Evolutionary conservation across 2,113 vertebrate species (phyloP), one percentile per base, ranked within the genome.

Genomic region (Hemibagrus wyckioides): DNA sequence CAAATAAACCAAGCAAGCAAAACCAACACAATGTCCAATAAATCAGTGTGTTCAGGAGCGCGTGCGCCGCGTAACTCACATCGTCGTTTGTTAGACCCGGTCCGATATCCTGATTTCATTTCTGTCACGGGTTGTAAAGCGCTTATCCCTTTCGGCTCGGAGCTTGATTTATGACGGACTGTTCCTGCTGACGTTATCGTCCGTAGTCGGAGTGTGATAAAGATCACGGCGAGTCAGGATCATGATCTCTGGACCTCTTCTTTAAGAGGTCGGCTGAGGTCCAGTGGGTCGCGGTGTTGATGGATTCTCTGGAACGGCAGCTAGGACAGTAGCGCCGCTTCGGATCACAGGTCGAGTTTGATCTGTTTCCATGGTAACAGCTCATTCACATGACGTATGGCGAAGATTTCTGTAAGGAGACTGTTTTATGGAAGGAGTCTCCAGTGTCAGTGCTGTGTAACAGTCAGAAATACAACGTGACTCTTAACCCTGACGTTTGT

Each of bases 131-230:
- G 71, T 19, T 85, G 88, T 91, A 90, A 93, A 89, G 88, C 15
- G 52, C 83, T 82, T 76, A 89, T 89, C 63, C 79, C 30, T 67
- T 10, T 71, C 48, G 80, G 76, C 88, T 83, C 89, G 63, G 8
- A 8, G 6, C 89, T 19, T 91, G 90, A 93, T 93, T 91, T 92
- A 93, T 92, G 76, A 91, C 87, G 85, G 87, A 65, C 73, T 77
- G 86, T 85, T 69, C 67, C 69, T 84, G 77, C 84, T 84, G 85
- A 92, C 75, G 88, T 67, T 52, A 91, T 89, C 84, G 75, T 84
- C 73, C 3, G 90, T 7, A 82, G 48, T 65, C 56, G 65, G 87
- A 28, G 76, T 28, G 80, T 85, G 65, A 91, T 87, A 89, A 89
- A 87, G 86, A 86, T 88, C 73, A 88, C 14, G 2, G 11, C 5